Conservation (phyloP, 1,140 invertebrate species). For the Frieseomelitta varia region DNA sequence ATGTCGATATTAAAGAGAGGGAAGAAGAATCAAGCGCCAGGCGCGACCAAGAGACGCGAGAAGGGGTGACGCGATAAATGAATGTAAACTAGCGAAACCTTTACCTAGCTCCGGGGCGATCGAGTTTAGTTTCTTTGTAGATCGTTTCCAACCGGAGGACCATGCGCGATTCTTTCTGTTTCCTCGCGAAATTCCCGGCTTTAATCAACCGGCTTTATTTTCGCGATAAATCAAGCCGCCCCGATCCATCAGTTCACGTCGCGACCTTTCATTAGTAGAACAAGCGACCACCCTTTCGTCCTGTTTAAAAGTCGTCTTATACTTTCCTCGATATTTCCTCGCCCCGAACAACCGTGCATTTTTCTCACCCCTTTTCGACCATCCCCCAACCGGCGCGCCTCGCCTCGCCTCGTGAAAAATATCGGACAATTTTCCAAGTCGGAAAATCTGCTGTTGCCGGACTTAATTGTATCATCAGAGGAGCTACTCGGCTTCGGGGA, state of each 20-base stretch:
- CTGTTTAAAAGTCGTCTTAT: constrained; percentile 58
- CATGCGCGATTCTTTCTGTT: neutral
- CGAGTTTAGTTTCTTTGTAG: neutral
- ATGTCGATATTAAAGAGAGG: constrained; percentile 57
- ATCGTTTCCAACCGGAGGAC: neutral
- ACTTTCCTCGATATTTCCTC: constrained; percentile 39
- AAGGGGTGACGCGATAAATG: constrained; percentile 17
- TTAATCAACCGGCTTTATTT: constrained; percentile 40
- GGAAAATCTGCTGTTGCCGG: constrained; percentile 76
- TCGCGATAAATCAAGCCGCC: constrained; percentile 35
- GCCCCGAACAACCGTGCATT: constrained; percentile 73
- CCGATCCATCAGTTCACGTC: constrained; percentile 39
- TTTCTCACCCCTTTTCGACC: constrained; percentile 74
- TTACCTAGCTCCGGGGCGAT: neutral
- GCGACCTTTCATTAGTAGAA: constrained; percentile 61
- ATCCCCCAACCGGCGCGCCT: constrained; percentile 60
- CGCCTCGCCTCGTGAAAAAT: constrained; percentile 76
- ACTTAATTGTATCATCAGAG: constrained; percentile 83
- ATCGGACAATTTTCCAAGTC: constrained; percentile 81
- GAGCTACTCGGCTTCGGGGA: constrained; percentile 72
- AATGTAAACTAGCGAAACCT: constrained; percentile 29
- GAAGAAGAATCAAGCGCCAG: constrained; percentile 12
- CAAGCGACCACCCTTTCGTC: constrained; percentile 44
- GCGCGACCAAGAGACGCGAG: neutral
- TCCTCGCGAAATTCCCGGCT: neutral